These are phyloP conservation scores for Accipiter cooperii DNA, from an alignment of 2,113 vertebrate genomes.

Conservation along the genomic window DNA sequence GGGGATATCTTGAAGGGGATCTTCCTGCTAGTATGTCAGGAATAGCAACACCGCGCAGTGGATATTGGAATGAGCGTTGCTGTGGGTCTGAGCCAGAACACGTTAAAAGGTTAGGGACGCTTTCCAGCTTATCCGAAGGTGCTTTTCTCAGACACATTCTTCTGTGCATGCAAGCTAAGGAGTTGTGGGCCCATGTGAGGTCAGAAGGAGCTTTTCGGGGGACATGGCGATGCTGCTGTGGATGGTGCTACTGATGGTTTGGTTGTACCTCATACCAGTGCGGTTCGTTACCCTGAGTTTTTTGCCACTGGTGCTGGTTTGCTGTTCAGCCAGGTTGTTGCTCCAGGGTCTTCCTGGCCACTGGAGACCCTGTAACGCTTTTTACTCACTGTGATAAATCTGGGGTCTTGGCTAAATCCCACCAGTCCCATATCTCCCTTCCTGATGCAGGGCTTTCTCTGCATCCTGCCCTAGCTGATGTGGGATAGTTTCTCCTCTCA, in stretches of 20 bases:
- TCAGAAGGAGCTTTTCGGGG: background rate
- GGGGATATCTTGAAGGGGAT: no score
- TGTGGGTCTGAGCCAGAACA: background rate
- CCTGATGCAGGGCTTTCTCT: background rate
- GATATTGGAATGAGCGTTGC: background rate
- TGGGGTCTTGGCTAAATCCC: background rate
- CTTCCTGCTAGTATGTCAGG: background rate
- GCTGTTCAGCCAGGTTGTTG: background rate
- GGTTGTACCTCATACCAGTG: background rate
- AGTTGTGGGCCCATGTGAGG: background rate
- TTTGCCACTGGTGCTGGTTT: background rate
- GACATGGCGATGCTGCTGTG: background rate
- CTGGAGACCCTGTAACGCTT: background rate
- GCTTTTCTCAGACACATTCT: rapidly evolving
- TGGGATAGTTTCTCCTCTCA: background rate
- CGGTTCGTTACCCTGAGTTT: rapidly evolving
- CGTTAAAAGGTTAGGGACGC: rapidly evolving
- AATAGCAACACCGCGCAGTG: background rate
- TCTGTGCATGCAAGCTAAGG: background rate
- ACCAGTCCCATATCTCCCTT: rapidly evolving
- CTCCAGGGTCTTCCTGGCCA: background rate
- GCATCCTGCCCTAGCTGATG: background rate
- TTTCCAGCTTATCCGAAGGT: background rate
- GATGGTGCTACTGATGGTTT: background rate
- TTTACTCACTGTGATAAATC: background rate